Evolutionary conservation across 2,113 vertebrate species (phyloP).

Genomic region (Phainopepla nitens): DNA sequence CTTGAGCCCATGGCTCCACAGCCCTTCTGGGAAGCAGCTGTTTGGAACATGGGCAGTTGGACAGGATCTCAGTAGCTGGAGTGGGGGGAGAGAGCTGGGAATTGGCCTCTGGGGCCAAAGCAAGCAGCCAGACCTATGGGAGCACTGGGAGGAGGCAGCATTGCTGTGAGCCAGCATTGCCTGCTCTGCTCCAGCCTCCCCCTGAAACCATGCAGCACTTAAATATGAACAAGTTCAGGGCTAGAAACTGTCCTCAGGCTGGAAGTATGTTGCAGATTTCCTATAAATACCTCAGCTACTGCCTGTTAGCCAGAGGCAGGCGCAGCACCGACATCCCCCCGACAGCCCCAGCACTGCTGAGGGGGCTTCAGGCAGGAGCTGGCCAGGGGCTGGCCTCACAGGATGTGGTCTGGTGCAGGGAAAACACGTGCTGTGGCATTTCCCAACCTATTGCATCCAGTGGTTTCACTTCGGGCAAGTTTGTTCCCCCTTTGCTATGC

Average conservation of each 20-base stretch:
- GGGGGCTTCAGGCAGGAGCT: neutral
- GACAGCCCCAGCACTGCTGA: neutral
- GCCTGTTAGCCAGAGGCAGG: neutral
- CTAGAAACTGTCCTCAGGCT: neutral
- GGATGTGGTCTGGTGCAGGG: neutral
- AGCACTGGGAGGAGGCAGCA: neutral
- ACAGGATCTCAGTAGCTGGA: fast-evolving
- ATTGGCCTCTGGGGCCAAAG: neutral
- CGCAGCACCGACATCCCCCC: neutral
- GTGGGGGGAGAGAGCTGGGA: neutral
- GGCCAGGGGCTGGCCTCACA: fast-evolving
- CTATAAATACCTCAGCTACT: neutral
- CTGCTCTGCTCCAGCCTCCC: neutral
- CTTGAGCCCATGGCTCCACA: fast-evolving
- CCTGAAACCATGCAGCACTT: fast-evolving
- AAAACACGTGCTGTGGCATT: neutral
- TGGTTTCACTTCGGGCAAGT: neutral
- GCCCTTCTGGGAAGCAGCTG: neutral
- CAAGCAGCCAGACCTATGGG: neutral
- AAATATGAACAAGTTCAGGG: neutral
- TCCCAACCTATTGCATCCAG: neutral
- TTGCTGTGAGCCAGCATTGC: fast-evolving
- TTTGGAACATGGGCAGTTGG: neutral
- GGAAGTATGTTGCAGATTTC: neutral
- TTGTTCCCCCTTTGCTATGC: fast-evolving